A percentile compares a stretch with the other conserved stretches of the same genome.
phyloP scores from a whole-genome alignment of 2,888 invertebrate species.

The Leptopterna dolabrata region DNA sequence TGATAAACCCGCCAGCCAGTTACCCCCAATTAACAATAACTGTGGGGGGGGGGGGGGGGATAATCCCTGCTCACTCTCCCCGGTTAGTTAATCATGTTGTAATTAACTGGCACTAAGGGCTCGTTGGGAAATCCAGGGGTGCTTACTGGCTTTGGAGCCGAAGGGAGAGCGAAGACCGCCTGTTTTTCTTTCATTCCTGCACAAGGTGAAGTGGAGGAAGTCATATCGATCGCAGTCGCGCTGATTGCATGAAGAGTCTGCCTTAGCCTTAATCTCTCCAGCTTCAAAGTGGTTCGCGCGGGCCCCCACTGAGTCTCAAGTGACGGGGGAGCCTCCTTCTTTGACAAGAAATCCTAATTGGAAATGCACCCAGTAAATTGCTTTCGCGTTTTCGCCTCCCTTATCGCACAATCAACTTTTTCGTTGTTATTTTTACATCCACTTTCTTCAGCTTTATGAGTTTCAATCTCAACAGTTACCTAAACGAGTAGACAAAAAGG shows the following conservation, averaged over 20 bases:
- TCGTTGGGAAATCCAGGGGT: background rate
- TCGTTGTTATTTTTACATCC: background rate
- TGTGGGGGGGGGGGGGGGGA: too few relatives aligned
- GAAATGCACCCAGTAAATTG: constrained; percentile 29
- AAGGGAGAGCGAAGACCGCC: background rate
- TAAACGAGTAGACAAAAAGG: too few relatives aligned
- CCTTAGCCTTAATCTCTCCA: background rate
- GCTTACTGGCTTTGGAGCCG: background rate
- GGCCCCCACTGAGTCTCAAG: background rate
- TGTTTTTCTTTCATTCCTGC: background rate
- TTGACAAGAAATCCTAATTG: constrained; percentile 24
- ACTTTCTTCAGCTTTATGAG: background rate
- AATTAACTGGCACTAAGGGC: background rate
- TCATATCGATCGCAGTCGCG: background rate
- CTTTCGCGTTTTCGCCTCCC: constrained; percentile 9
- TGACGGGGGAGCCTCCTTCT: background rate
- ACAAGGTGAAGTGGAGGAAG: background rate
- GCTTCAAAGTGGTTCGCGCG: constrained; percentile 13
- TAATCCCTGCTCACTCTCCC: background rate
- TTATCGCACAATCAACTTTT: background rate
- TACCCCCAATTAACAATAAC: too few relatives aligned
- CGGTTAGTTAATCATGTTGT: background rate
- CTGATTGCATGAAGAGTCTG: constrained; percentile 6
- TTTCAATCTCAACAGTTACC: too few relatives aligned
- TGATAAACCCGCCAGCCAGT: too few relatives aligned